These are phyloP conservation scores for Zonotrichia leucophrys DNA, from an alignment of 2,113 vertebrate species.

Conservation along the genomic window DNA sequence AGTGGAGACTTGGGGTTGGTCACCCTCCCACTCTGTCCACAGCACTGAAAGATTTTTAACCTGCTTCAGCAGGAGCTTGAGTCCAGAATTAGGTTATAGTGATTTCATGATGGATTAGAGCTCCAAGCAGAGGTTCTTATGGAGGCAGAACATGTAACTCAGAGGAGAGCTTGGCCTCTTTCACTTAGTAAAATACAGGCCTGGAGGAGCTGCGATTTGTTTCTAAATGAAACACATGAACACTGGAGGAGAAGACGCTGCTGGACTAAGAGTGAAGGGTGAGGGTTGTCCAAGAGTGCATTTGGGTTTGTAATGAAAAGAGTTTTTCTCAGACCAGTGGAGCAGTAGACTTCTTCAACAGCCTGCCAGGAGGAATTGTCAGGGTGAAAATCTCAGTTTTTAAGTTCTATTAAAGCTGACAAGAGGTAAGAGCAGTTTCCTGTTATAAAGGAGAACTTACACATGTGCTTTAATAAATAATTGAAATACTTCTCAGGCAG, in stretches of 20 bases:
- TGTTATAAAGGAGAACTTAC: background rate
- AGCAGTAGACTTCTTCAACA: background rate
- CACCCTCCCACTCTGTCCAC: background rate
- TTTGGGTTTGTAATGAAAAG: background rate
- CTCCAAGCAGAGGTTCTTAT: background rate
- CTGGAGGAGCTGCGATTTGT: background rate
- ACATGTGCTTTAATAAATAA: background rate
- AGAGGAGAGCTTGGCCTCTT: background rate
- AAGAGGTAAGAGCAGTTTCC: background rate
- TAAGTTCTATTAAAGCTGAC: background rate
- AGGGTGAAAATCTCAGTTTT: background rate
- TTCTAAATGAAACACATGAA: background rate
- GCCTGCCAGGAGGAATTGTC: background rate
- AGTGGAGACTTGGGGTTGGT: background rate
- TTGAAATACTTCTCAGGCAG: background rate
- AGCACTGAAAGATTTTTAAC: background rate
- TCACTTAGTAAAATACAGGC: background rate
- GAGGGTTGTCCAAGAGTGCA: background rate
- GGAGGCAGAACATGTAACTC: background rate
- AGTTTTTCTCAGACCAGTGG: background rate
- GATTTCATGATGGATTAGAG: background rate
- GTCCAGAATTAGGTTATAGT: background rate
- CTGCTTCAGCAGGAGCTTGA: background rate
- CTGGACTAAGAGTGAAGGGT: background rate
- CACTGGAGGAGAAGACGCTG: background rate